These are phyloP conservation scores for Rhea pennata DNA, from an alignment of 2,113 vertebrate species.

Conservation along the genomic window DNA sequence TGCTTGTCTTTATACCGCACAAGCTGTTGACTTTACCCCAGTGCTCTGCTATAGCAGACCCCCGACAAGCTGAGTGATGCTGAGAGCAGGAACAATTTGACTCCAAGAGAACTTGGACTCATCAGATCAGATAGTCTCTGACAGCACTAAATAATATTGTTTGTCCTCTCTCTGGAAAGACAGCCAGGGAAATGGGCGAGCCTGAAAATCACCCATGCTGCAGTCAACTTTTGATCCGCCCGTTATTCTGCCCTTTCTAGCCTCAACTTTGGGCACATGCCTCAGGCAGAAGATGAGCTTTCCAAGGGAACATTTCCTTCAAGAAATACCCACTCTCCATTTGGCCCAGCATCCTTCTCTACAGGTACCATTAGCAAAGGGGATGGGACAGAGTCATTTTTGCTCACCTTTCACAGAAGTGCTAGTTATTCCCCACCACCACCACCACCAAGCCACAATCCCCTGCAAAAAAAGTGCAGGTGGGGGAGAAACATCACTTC, in stretches of 20 bases:
- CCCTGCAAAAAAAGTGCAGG: not conserved
- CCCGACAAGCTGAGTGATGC: not conserved
- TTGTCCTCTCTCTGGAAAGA: too few species aligned
- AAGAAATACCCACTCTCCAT: not conserved
- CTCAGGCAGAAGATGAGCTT: not conserved
- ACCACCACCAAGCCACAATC: not conserved
- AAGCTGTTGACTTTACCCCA: not conserved
- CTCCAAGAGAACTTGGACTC: not conserved
- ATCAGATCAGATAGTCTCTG: not conserved
- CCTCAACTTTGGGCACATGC: accelerated
- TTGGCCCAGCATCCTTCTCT: not conserved
- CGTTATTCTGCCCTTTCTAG: not conserved
- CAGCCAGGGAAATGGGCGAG: too few species aligned
- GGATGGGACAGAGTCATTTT: not conserved
- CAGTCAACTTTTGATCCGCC: not conserved
- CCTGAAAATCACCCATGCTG: not conserved
- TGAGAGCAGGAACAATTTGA: too few species aligned
- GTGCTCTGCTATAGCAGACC: not conserved
- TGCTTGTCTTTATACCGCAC: not conserved
- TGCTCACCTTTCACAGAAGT: not conserved
- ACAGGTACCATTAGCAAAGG: accelerated
- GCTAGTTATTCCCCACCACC: not conserved
- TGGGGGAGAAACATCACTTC: not conserved
- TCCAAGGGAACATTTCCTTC: not conserved
- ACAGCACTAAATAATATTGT: not conserved